Percentiles rank a stretch among this genome's conserved stretches.
Conservation (phyloP, 2,113 vertebrate genomes). For the Cyanocitta stelleri region DNA sequence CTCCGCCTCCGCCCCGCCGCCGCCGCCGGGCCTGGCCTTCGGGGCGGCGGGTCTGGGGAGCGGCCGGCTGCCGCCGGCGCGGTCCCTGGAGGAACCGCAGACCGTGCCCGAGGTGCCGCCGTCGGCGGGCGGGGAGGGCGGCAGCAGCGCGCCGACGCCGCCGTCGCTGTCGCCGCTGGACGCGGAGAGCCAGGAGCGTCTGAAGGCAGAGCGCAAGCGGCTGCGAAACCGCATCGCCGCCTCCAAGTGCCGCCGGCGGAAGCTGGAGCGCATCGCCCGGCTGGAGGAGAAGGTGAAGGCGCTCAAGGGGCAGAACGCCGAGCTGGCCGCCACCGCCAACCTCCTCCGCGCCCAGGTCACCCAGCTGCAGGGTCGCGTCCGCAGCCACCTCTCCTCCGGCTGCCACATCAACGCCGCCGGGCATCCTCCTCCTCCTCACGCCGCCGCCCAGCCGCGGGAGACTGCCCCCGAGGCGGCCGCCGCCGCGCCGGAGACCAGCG, state of each 20-base stretch:
- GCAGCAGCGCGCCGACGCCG: slow-evolving; percentile 55
- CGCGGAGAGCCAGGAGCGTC: slow-evolving; percentile 74
- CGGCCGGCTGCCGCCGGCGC: slow-evolving; percentile 14
- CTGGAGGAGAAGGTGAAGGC: slow-evolving; percentile 79
- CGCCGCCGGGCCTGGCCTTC: background rate
- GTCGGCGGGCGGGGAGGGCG: background rate
- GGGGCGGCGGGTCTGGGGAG: background rate
- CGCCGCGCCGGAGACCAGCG: background rate
- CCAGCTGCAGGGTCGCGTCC: slow-evolving; percentile 77
- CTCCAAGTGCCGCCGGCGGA: slow-evolving; percentile 78
- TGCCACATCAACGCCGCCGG: slow-evolving; percentile 68
- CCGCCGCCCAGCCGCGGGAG: background rate
- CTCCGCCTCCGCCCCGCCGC: background rate
- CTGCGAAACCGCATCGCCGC: slow-evolving; percentile 78
- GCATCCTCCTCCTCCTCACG: background rate
- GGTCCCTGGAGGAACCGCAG: slow-evolving; percentile 68
- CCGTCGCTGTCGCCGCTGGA: slow-evolving; percentile 74
- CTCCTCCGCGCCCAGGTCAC: slow-evolving; percentile 76
- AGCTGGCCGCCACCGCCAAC: slow-evolving; percentile 76
- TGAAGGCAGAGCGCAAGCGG: slow-evolving; percentile 78
- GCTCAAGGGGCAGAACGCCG: slow-evolving; percentile 77
- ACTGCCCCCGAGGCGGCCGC: background rate
- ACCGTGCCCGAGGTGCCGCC: slow-evolving; percentile 70
- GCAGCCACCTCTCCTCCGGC: slow-evolving; percentile 76
- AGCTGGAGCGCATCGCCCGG: slow-evolving; percentile 77